Conservation (phyloP, 2,113 vertebrate species). For the Gadus macrocephalus region DNA sequence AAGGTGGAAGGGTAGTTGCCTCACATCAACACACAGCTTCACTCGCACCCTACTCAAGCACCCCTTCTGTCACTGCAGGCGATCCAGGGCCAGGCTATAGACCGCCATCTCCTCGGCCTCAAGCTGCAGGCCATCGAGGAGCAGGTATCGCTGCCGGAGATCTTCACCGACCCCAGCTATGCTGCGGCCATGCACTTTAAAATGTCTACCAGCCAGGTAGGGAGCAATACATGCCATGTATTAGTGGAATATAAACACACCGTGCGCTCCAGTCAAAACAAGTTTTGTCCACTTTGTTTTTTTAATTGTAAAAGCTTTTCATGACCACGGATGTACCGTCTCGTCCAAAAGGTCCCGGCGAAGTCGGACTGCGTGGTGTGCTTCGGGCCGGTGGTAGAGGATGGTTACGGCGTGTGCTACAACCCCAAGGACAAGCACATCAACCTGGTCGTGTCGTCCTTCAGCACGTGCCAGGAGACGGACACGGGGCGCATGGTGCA, state of each 20-base stretch:
- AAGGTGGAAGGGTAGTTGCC: neutral
- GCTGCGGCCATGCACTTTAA: constrained; percentile 86
- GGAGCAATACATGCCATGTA: too few relatives aligned
- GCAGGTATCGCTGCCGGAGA: constrained; percentile 79
- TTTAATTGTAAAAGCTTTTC: neutral
- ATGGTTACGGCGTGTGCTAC: constrained; percentile 96
- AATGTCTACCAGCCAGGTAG: constrained; percentile 95
- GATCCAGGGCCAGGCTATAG: constrained; percentile 87
- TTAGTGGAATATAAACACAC: too few relatives aligned
- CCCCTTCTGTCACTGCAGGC: constrained; percentile 70
- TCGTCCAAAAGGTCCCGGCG: constrained; percentile 80
- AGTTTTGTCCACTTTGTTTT: too few relatives aligned
- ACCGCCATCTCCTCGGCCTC: constrained; percentile 89
- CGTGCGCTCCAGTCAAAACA: too few relatives aligned
- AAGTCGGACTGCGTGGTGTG: constrained; percentile 95
- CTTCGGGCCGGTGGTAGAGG: constrained; percentile 87
- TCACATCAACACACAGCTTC: neutral
- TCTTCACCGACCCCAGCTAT: constrained; percentile 88
- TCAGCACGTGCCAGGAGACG: constrained; percentile 87
- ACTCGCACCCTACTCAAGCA: neutral
- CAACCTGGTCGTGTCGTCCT: constrained; percentile 88
- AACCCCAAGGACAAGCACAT: constrained; percentile 91
- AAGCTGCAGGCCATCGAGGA: constrained; percentile 89
- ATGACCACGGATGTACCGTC: neutral
- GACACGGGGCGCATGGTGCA: constrained; percentile 71